Evolutionary conservation across 2,888 invertebrate species (phyloP).

Genomic region (Neoscelio sp.): DNA sequence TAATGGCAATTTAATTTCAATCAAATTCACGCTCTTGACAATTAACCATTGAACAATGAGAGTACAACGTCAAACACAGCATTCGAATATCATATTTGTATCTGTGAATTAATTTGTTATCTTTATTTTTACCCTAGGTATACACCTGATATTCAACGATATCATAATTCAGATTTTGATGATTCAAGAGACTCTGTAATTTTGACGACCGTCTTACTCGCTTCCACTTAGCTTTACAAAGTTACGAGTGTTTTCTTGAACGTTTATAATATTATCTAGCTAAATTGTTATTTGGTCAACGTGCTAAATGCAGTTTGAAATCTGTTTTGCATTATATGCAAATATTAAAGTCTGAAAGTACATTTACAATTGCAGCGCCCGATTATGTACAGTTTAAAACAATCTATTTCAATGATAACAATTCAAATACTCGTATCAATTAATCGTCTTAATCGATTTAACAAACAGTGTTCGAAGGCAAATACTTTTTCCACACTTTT

Average conservation of each 20-base stretch:
- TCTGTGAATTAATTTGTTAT: constrained; percentile 23
- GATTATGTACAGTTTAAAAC: no score
- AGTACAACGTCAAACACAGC: constrained; percentile 53
- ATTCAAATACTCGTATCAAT: neutral
- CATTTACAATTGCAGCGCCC: constrained; percentile 36
- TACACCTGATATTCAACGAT: constrained; percentile 54
- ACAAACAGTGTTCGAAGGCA: no score
- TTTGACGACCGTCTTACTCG: constrained; percentile 41
- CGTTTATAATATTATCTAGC: constrained; percentile 70
- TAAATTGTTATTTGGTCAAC: constrained; percentile 74
- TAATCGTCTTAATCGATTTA: no score
- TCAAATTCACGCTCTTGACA: constrained; percentile 8
- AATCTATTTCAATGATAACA: neutral
- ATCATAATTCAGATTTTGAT: constrained; percentile 42
- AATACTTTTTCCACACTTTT: no score
- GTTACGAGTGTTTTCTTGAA: constrained; percentile 57
- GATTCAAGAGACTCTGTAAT: constrained; percentile 42
- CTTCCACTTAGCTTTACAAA: constrained; percentile 49
- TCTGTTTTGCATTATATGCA: constrained; percentile 57
- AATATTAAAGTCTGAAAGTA: constrained; percentile 49
- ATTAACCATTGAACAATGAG: constrained; percentile 63
- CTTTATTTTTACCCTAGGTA: constrained; percentile 18
- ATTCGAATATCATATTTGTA: constrained; percentile 50
- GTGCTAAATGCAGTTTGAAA: constrained; percentile 71
- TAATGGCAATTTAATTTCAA: constrained; percentile 41